Percentiles rank a stretch among this genome's conserved stretches.
Evolutionary conservation across 2,888 invertebrate species (phyloP).

Genomic region (Meteorus colon): DNA sequence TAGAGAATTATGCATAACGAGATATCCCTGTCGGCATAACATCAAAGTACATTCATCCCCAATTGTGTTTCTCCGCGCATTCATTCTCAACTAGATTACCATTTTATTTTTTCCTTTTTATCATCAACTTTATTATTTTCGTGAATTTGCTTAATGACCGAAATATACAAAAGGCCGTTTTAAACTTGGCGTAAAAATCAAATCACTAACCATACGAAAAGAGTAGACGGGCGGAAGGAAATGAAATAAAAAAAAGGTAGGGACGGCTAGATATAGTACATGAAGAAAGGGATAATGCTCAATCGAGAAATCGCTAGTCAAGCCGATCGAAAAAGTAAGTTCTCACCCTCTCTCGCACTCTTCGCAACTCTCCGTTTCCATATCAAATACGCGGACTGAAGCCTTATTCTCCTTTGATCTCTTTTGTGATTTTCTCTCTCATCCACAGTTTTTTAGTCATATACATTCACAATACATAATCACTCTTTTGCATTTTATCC

Average conservation of each 20-base stretch:
- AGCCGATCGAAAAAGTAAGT: conserved; percentile 7
- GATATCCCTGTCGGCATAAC: not conserved
- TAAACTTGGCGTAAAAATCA: conserved; percentile 1
- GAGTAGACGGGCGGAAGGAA: not conserved
- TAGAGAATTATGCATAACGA: not conserved
- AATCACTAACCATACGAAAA: not conserved
- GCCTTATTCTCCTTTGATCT: not conserved
- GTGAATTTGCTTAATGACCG: conserved; percentile 14
- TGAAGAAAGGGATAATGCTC: conserved; percentile 49
- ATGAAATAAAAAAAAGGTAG: not conserved
- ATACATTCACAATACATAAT: conserved; percentile 1
- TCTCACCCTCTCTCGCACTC: not conserved
- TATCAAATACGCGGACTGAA: not conserved
- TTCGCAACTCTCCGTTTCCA: not conserved
- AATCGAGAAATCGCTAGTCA: conserved; percentile 57
- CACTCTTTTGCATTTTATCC: conserved; percentile 16
- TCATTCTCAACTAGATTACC: conserved; percentile 7
- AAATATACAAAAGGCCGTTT: not conserved
- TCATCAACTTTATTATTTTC: conserved; percentile 2
- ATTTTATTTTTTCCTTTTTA: not conserved
- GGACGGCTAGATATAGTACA: not conserved
- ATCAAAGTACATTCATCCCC: conserved; percentile 4
- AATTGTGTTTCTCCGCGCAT: not conserved
- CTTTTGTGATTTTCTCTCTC: not conserved
- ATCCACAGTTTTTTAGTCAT: not conserved